phyloP scores from a whole-genome alignment of 2,888 invertebrate species.

The Alitta virens region DNA sequence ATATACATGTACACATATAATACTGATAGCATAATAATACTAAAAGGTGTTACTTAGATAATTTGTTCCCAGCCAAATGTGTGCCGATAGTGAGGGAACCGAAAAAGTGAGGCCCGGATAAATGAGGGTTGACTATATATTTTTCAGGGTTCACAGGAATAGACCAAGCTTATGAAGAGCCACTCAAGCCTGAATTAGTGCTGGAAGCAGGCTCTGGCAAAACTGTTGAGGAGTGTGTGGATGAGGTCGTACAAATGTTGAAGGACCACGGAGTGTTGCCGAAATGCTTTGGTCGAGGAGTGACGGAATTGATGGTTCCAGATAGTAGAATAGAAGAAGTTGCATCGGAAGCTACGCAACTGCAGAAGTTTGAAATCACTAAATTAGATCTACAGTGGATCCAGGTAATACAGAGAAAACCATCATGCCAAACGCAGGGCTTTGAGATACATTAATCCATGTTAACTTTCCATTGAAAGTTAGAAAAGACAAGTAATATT shows the following conservation, averaged over 20 bases:
- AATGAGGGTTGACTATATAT: conserved; percentile 90
- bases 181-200: conserved; percentile 80
- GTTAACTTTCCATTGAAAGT: too few relatives aligned
- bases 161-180: conserved; percentile 88
- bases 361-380: conserved; percentile 74
- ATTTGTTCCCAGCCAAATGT: too few relatives aligned
- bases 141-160: conserved; percentile 86
- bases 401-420: conserved; percentile 58
- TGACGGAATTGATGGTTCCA: conserved; percentile 80
- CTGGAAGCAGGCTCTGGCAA: conserved; percentile 76
- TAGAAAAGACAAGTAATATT: too few relatives aligned
- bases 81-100: too few relatives aligned
- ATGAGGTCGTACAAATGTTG: conserved; percentile 79
- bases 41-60: too few relatives aligned
- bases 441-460: too few relatives aligned
- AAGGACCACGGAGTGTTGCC: conserved; percentile 59
- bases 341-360: conserved; percentile 69
- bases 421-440: too few relatives aligned
- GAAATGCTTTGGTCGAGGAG: conserved; percentile 57
- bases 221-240: conserved; percentile 81
- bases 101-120: conserved; percentile 94
- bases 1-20: too few relatives aligned
- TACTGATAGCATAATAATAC: too few relatives aligned
- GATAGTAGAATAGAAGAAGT: conserved; percentile 65
- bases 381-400: conserved; percentile 93